Conservation (phyloP, 1,140 invertebrate species). For the Drosophila suzukii region DNA sequence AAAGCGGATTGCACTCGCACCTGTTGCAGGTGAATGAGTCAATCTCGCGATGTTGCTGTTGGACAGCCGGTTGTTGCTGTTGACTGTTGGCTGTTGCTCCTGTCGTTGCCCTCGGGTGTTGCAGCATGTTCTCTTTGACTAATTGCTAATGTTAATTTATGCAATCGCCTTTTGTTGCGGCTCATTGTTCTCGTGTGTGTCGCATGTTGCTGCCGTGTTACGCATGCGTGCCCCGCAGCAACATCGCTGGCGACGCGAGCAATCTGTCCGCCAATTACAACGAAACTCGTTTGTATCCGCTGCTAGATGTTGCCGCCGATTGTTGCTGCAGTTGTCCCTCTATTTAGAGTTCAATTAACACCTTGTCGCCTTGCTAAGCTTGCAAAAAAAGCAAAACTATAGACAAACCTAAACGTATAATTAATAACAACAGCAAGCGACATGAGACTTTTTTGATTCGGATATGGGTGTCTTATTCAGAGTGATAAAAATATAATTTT, state of each 20-base stretch:
- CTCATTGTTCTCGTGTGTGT: slow-evolving; percentile 45
- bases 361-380: slow-evolving; percentile 60
- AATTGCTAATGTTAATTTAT: slow-evolving; percentile 72
- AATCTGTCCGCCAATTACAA: slow-evolving; percentile 47
- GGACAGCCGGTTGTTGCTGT: not conserved
- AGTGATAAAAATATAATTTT: not conserved
- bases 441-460: slow-evolving; percentile 3
- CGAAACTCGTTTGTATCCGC: slow-evolving; percentile 44
- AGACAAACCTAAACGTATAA: slow-evolving; percentile 36
- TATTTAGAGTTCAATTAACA: slow-evolving; percentile 76
- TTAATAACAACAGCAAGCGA: slow-evolving; percentile 14
- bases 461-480: not conserved
- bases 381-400: slow-evolving; percentile 8
- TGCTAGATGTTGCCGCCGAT: slow-evolving; percentile 49
- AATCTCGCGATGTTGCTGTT: slow-evolving; percentile 12
- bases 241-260: slow-evolving; percentile 42
- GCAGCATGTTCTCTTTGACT: slow-evolving; percentile 48
- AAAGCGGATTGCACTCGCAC: slow-evolving; percentile 38
- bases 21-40: slow-evolving; percentile 64
- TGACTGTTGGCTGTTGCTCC: not conserved
- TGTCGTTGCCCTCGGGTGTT: slow-evolving; percentile 30
- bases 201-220: slow-evolving; percentile 64
- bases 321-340: slow-evolving; percentile 57
- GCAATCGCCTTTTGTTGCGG: slow-evolving; percentile 49
- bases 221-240: slow-evolving; percentile 66